phyloP scores from a whole-genome alignment of 2,888 invertebrate genomes.

The Pollenia labialis region DNA sequence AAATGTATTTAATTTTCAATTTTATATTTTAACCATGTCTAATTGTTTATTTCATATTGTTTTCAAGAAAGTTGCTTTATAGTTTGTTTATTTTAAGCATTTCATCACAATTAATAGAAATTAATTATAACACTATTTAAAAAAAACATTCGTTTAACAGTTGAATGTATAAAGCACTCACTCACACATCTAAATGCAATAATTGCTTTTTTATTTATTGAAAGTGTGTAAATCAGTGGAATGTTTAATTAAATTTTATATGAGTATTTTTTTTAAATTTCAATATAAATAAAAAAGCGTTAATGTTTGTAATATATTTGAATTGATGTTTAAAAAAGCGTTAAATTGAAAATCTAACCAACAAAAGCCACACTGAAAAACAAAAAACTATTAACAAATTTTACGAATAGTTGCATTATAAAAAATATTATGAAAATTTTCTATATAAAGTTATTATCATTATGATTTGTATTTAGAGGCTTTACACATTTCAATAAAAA shows the following conservation, averaged over 20 bases:
- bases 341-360: constrained; percentile 45
- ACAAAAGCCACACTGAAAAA: background rate
- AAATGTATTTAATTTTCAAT: constrained; percentile 13
- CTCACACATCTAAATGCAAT: background rate
- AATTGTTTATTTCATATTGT: constrained; percentile 12
- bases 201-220: background rate
- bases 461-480: background rate
- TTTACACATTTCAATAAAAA: background rate
- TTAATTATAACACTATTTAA: constrained; percentile 55
- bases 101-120: constrained; percentile 49
- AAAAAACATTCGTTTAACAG: constrained; percentile 35
- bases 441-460: constrained; percentile 21
- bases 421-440: constrained; percentile 21
- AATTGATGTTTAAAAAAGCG: constrained; percentile 56
- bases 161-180: constrained; percentile 7
- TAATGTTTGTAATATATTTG: constrained; percentile 52
- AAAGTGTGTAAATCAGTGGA: constrained; percentile 16
- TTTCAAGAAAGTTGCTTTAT: constrained; percentile 12
- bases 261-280: constrained; percentile 7
- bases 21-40: constrained; percentile 31
- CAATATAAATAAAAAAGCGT: constrained; percentile 19
- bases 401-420: constrained; percentile 25
- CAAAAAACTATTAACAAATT: constrained; percentile 7
- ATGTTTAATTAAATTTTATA: background rate
- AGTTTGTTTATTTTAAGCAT: background rate